Evolutionary conservation across 1,140 invertebrate genomes (phyloP).

Genomic region (Phocides pigmalion): DNA sequence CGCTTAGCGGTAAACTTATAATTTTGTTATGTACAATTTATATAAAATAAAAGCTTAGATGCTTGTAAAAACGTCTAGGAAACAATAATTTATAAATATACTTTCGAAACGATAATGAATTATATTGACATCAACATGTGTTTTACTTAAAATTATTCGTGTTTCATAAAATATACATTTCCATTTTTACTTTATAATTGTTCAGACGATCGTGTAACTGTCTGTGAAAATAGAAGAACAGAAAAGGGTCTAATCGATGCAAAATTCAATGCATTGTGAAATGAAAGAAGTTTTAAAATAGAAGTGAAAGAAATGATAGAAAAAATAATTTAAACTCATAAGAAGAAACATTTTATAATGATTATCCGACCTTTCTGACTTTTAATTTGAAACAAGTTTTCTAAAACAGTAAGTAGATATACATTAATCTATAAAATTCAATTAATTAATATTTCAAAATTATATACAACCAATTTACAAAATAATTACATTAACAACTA

Average conservation of each 20-base stretch:
- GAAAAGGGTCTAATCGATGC: background rate
- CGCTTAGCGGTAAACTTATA: conserved; percentile 50
- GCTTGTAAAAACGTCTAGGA: conserved; percentile 9
- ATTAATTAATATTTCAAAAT: conserved; percentile 55
- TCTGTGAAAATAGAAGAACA: background rate
- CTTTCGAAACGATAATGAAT: conserved; percentile 5
- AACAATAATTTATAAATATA: conserved; percentile 6
- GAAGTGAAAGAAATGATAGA: conserved; percentile 1
- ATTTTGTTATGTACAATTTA: conserved; percentile 48
- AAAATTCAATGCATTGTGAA: background rate
- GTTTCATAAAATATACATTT: conserved; percentile 1
- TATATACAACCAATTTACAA: conserved; percentile 81
- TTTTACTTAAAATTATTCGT: background rate
- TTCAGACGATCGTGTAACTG: conserved; percentile 6
- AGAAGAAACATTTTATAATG: conserved; percentile 6
- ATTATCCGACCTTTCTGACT: conserved; percentile 22
- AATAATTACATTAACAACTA: conserved; percentile 55
- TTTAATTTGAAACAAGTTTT: conserved; percentile 20
- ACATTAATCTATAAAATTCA: conserved; percentile 44
- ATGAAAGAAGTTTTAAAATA: background rate
- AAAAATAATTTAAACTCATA: conserved; percentile 34
- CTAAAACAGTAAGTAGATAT: conserved; percentile 25
- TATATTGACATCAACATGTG: background rate
- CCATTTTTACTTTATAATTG: background rate
- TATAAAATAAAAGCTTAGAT: conserved; percentile 35